Evolutionary conservation across 1,140 invertebrate genomes (phyloP), one percentile per base, ranked within the genome.

Genomic region (Drosophila azteca): DNA sequence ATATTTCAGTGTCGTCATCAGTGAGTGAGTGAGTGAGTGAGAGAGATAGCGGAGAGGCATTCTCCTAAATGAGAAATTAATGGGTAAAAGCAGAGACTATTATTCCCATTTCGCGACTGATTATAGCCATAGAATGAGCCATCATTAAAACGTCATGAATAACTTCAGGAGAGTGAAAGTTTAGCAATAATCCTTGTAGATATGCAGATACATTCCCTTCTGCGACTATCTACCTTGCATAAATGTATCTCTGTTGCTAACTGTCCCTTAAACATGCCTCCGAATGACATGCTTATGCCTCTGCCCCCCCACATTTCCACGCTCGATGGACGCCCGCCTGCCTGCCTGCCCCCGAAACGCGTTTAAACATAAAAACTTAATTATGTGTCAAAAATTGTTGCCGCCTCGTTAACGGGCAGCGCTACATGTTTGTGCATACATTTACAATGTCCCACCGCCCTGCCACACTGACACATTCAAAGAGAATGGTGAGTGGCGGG

Each of bases 311-410:
- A 13, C 35, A 13, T 13, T 39, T 13, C 8, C 29, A n/a, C 26
- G 66, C 60, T 54, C 39, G 43, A 57, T 39, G 53, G 15, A 46
- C 54, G 65, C 58, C 59, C 57, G 55, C 31, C 31, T 29, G 17
- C 17, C 0, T 7, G 26, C 26, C 8, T 3, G 31, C 31, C 31
- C 35, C 45, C 41, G 41, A 72, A 77, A 62, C 68, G 49, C 57
- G 67, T 62, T 82, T 73, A 65, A 79, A 83, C 79, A 88, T 79
- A 68, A 88, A 88, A 82, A 77, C 79, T 88, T 88, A 88, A 88
- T 88, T 88, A 83, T 88, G 83, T 88, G 74, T 88, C 72, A 72
- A 78, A 77, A 81, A 83, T 79, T 77, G 79, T 79, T 77, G 75
- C 61, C 70, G 63, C 58, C 66, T 71, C 71, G 71, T 76, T 76